These are phyloP conservation scores for Ruditapes philippinarum DNA, from an alignment of 1,140 invertebrate genomes.

Conservation along the genomic window DNA sequence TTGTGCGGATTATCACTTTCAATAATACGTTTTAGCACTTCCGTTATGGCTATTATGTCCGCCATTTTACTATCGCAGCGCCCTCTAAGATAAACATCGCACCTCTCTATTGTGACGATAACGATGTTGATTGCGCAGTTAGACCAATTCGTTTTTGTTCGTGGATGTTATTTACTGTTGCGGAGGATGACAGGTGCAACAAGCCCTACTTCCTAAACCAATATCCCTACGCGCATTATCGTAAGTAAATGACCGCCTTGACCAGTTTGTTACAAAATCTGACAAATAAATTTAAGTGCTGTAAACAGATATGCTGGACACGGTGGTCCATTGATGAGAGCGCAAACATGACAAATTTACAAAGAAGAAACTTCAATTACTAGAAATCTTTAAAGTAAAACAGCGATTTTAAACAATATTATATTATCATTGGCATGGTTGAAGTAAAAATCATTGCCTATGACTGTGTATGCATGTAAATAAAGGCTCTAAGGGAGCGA, in stretches of 20 bases:
- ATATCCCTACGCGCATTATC: background rate
- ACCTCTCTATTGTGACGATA: constrained; percentile 34
- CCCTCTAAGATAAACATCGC: constrained; percentile 44
- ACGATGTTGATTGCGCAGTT: constrained; percentile 36
- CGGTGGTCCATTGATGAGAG: background rate
- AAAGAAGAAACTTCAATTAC: too few relatives aligned
- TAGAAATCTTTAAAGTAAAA: too few relatives aligned
- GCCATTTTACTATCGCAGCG: constrained; percentile 33
- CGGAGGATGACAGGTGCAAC: constrained; percentile 43
- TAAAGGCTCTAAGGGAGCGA: too few relatives aligned
- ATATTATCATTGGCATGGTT: too few relatives aligned
- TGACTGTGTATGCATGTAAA: too few relatives aligned
- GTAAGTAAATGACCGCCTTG: background rate
- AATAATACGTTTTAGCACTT: constrained; percentile 53
- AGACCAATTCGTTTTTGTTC: background rate
- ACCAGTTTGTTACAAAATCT: constrained; percentile 12
- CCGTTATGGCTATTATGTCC: constrained; percentile 11
- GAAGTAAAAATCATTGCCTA: too few relatives aligned
- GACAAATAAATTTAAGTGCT: background rate
- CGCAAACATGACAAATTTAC: background rate
- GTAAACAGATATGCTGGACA: background rate
- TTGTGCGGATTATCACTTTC: constrained; percentile 38
- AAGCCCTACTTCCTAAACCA: constrained; percentile 19
- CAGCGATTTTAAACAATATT: too few relatives aligned
- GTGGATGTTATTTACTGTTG: constrained; percentile 49